Conservation (phyloP, 2,888 invertebrate genomes). For the Coelinius sp. region DNA sequence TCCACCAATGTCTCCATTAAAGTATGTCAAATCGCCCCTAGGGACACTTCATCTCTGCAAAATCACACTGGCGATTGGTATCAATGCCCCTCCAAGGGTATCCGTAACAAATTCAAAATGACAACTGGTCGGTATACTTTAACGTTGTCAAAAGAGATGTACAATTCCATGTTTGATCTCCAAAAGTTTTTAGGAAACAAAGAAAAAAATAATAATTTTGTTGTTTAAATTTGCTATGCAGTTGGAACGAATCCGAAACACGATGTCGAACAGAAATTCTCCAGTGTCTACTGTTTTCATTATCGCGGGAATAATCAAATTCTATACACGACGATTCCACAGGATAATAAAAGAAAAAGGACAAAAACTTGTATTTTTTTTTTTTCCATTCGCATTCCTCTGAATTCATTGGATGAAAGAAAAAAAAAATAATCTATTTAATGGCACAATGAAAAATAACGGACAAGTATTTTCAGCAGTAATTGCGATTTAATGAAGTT, state of each 20-base stretch:
- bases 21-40: constrained; percentile 11
- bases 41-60: constrained; percentile 11
- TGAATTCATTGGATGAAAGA: not conserved
- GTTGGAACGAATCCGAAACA: constrained; percentile 36
- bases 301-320: constrained; percentile 27
- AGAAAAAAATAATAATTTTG: too few species aligned
- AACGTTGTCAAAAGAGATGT: not conserved
- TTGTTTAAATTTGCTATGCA: constrained; percentile 37
- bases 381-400: not conserved
- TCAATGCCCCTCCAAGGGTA: not conserved
- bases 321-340: not conserved
- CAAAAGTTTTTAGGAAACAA: not conserved
- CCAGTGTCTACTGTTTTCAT: constrained; percentile 14
- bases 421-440: not conserved
- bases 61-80: constrained; percentile 6
- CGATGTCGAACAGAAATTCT: constrained; percentile 35
- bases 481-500: not conserved
- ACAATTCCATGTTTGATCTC: not conserved
- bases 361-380: too few species aligned
- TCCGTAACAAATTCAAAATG: not conserved
- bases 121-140: constrained; percentile 19
- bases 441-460: too few species aligned
- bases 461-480: not conserved
- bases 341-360: too few species aligned
- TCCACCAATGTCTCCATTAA: constrained; percentile 43